A percentile compares a stretch with the other conserved stretches of the same genome.
phyloP scores from a whole-genome alignment of 2,888 invertebrate genomes.

The Isotomurus palustris region DNA sequence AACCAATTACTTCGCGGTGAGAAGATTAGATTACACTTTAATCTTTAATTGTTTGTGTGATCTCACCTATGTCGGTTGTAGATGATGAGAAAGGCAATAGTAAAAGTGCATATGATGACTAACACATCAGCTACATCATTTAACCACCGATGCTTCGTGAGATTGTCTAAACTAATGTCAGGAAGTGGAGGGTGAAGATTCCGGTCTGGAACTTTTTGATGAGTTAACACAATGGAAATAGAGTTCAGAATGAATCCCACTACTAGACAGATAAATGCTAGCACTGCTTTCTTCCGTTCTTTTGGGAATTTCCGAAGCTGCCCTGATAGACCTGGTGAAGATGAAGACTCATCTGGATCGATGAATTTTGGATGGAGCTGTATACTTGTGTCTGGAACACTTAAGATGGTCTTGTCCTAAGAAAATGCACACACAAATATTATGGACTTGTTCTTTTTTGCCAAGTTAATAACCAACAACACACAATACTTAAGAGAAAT shows the following conservation, averaged over 20 bases:
- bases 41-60: not conserved
- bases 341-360: too few species aligned
- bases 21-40: not conserved
- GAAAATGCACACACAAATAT: not conserved
- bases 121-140: constrained; percentile 52
- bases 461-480: not conserved
- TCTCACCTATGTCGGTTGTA: constrained; percentile 50
- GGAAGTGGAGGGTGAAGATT: constrained; percentile 50
- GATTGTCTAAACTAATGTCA: constrained; percentile 51
- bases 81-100: constrained; percentile 49
- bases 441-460: not conserved
- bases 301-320: constrained; percentile 44
- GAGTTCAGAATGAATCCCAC: constrained; percentile 37
- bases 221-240: constrained; percentile 50
- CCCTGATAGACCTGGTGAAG: not conserved
- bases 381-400: constrained; percentile 18
- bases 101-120: constrained; percentile 50
- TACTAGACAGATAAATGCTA: constrained; percentile 42
- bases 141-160: constrained; percentile 50
- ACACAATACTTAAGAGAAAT: not conserved
- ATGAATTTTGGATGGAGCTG: constrained; percentile 27
- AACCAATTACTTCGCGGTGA: not conserved
- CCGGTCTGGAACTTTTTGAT: constrained; percentile 52
- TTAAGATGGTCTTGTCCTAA: constrained; percentile 11
- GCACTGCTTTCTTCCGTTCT: constrained; percentile 48